Conservation (phyloP, 37 sponge, comb jelly and placozoan genomes). For the Bolinopsis microptera region DNA sequence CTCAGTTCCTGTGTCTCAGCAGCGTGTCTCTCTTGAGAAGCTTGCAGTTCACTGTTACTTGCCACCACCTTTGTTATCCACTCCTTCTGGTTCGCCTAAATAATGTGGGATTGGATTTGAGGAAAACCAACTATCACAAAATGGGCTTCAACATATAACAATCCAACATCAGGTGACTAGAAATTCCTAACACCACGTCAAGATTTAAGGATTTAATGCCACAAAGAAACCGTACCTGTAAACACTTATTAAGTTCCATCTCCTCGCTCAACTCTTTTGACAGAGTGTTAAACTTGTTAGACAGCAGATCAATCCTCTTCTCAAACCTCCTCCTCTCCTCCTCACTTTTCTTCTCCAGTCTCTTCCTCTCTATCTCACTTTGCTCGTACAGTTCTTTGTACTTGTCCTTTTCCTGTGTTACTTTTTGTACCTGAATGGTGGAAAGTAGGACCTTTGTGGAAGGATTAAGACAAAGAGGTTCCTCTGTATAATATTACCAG, state of each 20-base stretch:
- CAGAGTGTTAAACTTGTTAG: not conserved
- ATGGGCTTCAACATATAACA: no score
- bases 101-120: no score
- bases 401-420: slow-evolving; percentile 52
- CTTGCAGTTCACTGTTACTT: not conserved
- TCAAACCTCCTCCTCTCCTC: slow-evolving; percentile 34
- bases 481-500: no score
- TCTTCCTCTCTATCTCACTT: not conserved
- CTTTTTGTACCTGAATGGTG: not conserved
- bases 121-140: no score
- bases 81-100: slow-evolving; percentile 29
- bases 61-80: slow-evolving; percentile 35
- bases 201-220: no score
- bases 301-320: not conserved
- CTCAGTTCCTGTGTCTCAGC: slow-evolving; percentile 81
- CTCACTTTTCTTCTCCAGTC: slow-evolving; percentile 24
- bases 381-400: not conserved
- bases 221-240: no score
- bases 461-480: no score
- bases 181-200: no score
- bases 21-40: slow-evolving; percentile 22
- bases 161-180: no score
- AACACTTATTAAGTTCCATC: not conserved
- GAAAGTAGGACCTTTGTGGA: no score
- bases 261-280: slow-evolving; percentile 20